Evolutionary conservation across 37 sponge, comb jelly and placozoan species (phyloP).

Genomic region (Halichondria panicea): DNA sequence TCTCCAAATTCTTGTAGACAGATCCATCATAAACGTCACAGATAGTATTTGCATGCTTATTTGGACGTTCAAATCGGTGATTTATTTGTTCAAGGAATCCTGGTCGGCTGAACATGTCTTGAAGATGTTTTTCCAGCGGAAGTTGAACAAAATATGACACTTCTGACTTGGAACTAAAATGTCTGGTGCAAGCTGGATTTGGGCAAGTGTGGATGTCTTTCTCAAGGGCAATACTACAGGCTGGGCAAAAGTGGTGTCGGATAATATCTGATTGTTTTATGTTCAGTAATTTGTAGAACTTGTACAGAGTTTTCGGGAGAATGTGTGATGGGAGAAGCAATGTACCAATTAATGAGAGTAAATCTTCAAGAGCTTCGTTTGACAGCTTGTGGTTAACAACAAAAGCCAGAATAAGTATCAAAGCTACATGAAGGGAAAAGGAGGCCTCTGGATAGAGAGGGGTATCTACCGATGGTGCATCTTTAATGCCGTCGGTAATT

Average conservation of each 20-base stretch:
- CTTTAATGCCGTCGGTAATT: too few species aligned
- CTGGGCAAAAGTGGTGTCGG: too few species aligned
- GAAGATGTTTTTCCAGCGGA: constrained; percentile 7
- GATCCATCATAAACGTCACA: constrained; percentile 29
- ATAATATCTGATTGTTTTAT: too few species aligned
- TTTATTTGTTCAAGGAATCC: background rate
- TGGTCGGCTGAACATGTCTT: background rate
- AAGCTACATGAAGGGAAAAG: too few species aligned
- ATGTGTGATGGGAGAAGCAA: background rate
- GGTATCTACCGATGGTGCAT: too few species aligned
- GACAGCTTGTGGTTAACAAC: constrained; percentile 3
- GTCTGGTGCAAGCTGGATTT: background rate
- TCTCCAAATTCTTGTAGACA: background rate
- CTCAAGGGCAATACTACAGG: too few species aligned
- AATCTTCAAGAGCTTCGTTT: constrained; percentile 4
- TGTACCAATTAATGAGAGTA: background rate
- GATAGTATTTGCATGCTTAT: background rate
- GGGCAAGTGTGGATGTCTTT: too few species aligned
- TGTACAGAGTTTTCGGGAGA: background rate
- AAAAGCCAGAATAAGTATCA: constrained; percentile 10
- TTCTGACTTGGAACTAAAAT: background rate
- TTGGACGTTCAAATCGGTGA: background rate
- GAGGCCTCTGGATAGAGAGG: too few species aligned
- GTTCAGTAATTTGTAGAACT: too few species aligned
- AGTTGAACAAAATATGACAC: background rate